Conservation (phyloP, 2,797 vertebrate genomes). For the Ptychadena robeensis region DNA sequence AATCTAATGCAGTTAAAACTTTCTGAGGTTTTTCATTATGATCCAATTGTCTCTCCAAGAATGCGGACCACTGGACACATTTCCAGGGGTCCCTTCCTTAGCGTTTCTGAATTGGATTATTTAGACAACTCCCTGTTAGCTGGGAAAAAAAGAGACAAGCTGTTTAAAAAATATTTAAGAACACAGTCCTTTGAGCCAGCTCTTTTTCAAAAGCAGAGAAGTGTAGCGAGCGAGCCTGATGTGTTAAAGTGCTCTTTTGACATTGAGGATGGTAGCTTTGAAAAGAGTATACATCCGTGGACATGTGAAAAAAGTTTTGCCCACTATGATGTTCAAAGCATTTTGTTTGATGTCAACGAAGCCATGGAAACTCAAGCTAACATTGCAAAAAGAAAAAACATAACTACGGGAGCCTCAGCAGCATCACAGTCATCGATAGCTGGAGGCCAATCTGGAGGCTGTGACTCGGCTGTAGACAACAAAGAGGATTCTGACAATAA, state of each 20-base stretch:
- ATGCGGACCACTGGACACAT: conserved; percentile 92
- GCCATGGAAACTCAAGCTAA: conserved; percentile 86
- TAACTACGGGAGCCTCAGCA: conserved; percentile 93
- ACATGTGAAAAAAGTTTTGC: conserved; percentile 94
- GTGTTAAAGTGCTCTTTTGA: conserved; percentile 84
- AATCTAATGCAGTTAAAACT: conserved; percentile 81
- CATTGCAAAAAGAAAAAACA: conserved; percentile 91
- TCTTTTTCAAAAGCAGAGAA: conserved; percentile 88
- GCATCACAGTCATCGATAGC: conserved; percentile 90
- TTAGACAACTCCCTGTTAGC: conserved; percentile 83
- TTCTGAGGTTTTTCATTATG: conserved; percentile 86
- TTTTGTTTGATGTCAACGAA: conserved; percentile 94
- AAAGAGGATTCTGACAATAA: conserved; percentile 94
- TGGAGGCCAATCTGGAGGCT: conserved; percentile 71
- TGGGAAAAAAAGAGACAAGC: conserved; percentile 85
- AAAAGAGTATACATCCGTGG: conserved; percentile 78
- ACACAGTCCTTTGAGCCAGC: conserved; percentile 88
- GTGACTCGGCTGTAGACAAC: conserved; percentile 90
- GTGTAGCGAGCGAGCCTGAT: conserved; percentile 90
- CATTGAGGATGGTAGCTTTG: conserved; percentile 78
- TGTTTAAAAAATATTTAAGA: conserved; percentile 88
- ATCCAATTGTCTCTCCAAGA: conserved; percentile 87
- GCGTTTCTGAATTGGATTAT: conserved; percentile 89
- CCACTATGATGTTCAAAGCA: conserved; percentile 96
- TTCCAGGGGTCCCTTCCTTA: conserved; percentile 89